Conservation (phyloP, 2,113 vertebrate species). For the Boulengeromyrus knoepffleri region DNA sequence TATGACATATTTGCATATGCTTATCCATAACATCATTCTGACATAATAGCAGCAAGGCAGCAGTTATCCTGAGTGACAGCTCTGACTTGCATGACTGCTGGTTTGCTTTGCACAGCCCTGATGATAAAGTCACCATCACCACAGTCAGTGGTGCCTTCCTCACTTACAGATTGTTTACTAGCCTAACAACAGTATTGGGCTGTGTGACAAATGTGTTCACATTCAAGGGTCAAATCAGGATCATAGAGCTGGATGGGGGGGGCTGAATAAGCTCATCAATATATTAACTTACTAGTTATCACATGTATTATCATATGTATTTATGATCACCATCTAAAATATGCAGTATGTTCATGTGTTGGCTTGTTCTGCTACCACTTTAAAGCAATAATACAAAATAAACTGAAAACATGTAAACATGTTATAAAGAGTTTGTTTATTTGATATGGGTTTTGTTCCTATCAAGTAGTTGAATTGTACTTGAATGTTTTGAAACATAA, state of each 20-base stretch:
- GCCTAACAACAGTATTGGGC: neutral
- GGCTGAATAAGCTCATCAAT: neutral
- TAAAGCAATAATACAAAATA: neutral
- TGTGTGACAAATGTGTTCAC: neutral
- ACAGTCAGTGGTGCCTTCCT: neutral
- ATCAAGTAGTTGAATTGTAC: neutral
- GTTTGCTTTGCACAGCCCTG: neutral
- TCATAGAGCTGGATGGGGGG: too few relatives aligned
- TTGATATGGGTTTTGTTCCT: neutral
- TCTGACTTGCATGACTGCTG: neutral
- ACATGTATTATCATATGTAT: neutral
- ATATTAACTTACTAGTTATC: too few relatives aligned
- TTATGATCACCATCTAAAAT: neutral
- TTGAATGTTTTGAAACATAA: neutral
- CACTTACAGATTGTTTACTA: neutral
- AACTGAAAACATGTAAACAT: neutral
- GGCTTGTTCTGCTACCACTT: neutral
- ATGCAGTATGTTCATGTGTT: neutral
- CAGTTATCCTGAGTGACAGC: neutral
- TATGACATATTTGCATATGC: neutral
- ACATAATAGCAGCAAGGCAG: neutral
- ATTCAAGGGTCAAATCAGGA: neutral
- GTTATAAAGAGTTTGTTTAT: neutral
- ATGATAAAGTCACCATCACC: neutral
- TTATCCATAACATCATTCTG: neutral